These are phyloP conservation scores for Seriola quinqueradiata DNA, from an alignment of 2,113 vertebrate genomes.

Conservation along the genomic window DNA sequence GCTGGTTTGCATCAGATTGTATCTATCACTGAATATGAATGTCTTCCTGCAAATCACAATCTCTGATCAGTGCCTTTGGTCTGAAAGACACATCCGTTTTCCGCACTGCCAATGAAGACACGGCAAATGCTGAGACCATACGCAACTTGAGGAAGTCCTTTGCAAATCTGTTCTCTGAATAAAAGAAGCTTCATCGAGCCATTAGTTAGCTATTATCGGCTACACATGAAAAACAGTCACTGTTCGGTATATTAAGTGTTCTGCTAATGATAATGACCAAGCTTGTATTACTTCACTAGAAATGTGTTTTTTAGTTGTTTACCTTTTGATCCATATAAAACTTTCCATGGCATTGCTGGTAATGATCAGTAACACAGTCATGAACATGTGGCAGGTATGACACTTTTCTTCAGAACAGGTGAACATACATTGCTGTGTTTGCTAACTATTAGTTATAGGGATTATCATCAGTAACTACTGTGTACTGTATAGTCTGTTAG, in stretches of 20 bases:
- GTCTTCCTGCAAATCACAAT: constrained; percentile 28
- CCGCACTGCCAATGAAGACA: constrained; percentile 1
- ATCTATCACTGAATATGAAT: neutral
- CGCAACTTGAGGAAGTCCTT: constrained; percentile 10
- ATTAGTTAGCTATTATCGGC: no score
- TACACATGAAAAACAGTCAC: no score
- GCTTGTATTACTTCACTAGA: neutral
- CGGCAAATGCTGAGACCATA: neutral
- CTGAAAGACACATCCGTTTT: constrained; percentile 6
- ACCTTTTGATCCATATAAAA: neutral
- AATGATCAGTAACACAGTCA: neutral
- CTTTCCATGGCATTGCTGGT: neutral
- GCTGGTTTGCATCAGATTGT: neutral
- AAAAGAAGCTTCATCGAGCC: neutral
- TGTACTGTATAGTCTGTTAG: neutral
- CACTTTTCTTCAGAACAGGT: neutral
- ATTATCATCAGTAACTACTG: neutral
- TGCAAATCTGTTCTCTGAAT: constrained; percentile 18
- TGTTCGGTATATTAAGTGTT: neutral
- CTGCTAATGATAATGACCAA: neutral
- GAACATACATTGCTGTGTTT: neutral
- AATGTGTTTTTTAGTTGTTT: neutral
- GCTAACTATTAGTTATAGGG: neutral
- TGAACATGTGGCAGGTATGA: neutral
- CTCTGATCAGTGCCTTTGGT: constrained; percentile 7